These are phyloP conservation scores for Heliconius congener DNA, from an alignment of 1,140 invertebrate species.

Conservation along the genomic window DNA sequence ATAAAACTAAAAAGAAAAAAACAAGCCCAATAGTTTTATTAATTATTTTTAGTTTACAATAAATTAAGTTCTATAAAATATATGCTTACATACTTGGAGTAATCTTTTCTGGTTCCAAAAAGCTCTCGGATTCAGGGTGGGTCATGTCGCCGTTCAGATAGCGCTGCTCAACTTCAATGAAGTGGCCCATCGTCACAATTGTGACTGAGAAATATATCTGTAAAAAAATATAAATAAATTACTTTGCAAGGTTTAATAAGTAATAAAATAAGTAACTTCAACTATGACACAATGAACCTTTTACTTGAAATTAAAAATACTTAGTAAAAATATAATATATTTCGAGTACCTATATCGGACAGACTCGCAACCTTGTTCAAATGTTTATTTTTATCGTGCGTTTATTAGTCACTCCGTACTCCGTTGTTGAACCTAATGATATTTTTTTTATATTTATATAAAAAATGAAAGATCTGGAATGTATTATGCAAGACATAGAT, in stretches of 20 bases:
- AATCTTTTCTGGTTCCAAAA: slow-evolving; percentile 71
- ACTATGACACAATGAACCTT: too few relatives aligned
- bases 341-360: too few relatives aligned
- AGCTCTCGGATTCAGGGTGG: slow-evolving; percentile 69
- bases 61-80: background rate
- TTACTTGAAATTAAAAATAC: too few relatives aligned
- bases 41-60: background rate
- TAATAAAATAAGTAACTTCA: background rate
- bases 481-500: too few relatives aligned
- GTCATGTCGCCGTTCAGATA: slow-evolving; percentile 61
- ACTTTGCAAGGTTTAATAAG: background rate
- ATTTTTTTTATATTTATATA: too few relatives aligned
- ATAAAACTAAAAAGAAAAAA: too few relatives aligned
- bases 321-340: too few relatives aligned
- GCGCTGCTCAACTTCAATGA: slow-evolving; percentile 68
- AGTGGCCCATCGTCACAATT: slow-evolving; percentile 72
- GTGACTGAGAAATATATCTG: slow-evolving; percentile 70
- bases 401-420: too few relatives aligned
- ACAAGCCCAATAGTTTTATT: background rate
- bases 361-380: too few relatives aligned
- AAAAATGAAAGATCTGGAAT: too few relatives aligned
- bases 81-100: slow-evolving; percentile 63
- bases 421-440: too few relatives aligned
- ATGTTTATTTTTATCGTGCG: too few relatives aligned
- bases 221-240: slow-evolving; percentile 19